Evolutionary conservation across 1,140 invertebrate species (phyloP), one percentile per base, ranked within the genome.

Genomic region (Protaetia brevitarsis): DNA sequence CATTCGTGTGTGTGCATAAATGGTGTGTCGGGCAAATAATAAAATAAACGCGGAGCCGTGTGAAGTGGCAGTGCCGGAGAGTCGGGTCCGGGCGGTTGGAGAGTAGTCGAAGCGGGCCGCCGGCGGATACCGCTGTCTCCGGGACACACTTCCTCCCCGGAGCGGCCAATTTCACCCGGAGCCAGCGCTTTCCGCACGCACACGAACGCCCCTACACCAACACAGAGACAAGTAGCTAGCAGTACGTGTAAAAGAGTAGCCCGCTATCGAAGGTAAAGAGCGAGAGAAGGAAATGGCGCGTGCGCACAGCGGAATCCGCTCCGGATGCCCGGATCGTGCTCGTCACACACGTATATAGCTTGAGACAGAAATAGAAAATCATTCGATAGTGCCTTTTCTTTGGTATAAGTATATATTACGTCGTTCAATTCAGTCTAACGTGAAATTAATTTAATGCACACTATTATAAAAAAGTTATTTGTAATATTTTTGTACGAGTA

Each of bases 91-190:
- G 74, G 71, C 68, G 71, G 72, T 71, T 71, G 73, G 76, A 76
- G 77, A 76, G 77, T 77, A 77, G 34, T 37, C 34, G 75, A 76
- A 76, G 70, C 77, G 75, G 76, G 71, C 68, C 71, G 72, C 72
- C 72, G 74, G 76, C 77, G 77, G 77, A 78, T 77, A 77, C 75
- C 77, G 77, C 77, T 78, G 75, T 77, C 77, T 78, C 77, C 77
- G 77, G 77, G 75, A 74, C 74, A 77, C 74, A 77, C 74, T 77
- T 78, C 76, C 76, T 77, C 75, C 74, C 75, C 76, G 77, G 76
- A 71, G 76, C 76, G 77, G 74, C 72, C 74, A 77, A 78, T 76
- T 76, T 77, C 74, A 76, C 77, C 75, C 76, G 74, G 75, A 78
- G 76, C 73, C 72, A 74, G 72, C 76, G 76, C 72, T 56, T 56